phyloP scores from a whole-genome alignment of 1,140 invertebrate species.

The Drosophila pachea region DNA sequence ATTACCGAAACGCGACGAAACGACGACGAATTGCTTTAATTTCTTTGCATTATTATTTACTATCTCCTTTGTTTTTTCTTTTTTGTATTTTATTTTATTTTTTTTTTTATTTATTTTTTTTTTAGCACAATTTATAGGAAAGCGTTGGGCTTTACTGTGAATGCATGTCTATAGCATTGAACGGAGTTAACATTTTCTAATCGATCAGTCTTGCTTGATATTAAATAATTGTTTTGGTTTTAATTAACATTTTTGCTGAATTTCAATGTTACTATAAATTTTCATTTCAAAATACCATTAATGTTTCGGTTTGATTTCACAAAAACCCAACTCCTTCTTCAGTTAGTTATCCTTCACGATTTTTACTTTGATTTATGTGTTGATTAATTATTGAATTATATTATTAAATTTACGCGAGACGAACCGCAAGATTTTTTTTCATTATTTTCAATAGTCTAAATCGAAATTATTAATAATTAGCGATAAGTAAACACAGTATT shows the following conservation, averaged over 20 bases:
- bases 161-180: constrained; percentile 43
- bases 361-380: constrained; percentile 35
- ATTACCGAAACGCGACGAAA: constrained; percentile 57
- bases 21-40: constrained; percentile 22
- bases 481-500: constrained; percentile 43
- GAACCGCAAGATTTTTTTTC: constrained; percentile 54
- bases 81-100: too few species aligned
- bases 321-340: constrained; percentile 51
- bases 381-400: constrained; percentile 25
- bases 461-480: constrained; percentile 39
- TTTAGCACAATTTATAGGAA: constrained; percentile 22
- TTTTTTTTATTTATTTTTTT: constrained; percentile 20
- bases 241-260: constrained; percentile 32
- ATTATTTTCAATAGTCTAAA: constrained; percentile 14
- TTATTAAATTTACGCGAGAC: constrained; percentile 44
- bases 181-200: constrained; percentile 39
- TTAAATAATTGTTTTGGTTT: constrained; percentile 48
- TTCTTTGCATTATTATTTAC: constrained; percentile 9
- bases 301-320: constrained; percentile 34
- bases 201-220: constrained; percentile 57
- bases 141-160: constrained; percentile 49
- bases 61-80: too few species aligned
- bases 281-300: constrained; percentile 6
- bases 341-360: constrained; percentile 46
- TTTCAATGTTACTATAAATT: constrained; percentile 13